A percentile compares a stretch with the other conserved stretches of the same genome.
Evolutionary conservation across 2,888 invertebrate species (phyloP).

Genomic region (Congeria kusceri): DNA sequence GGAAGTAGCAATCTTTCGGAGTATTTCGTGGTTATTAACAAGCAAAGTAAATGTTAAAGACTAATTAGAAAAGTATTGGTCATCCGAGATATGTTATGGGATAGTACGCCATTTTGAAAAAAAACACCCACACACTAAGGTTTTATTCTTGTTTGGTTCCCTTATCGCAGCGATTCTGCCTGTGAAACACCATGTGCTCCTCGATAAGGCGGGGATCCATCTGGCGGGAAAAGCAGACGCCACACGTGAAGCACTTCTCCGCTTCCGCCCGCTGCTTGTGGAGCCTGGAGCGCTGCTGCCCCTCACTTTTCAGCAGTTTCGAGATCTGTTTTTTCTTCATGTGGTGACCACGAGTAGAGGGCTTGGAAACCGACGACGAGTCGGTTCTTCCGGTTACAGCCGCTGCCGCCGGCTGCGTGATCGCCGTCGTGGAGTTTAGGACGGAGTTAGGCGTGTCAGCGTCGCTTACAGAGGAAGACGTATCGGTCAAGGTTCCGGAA

Average conservation of each 20-base stretch:
- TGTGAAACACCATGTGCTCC: conserved; percentile 51
- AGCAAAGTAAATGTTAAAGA: too few species aligned
- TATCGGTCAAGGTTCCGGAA: not conserved
- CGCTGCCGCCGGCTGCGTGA: not conserved
- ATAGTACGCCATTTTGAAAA: too few species aligned
- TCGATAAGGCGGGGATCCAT: conserved; percentile 46
- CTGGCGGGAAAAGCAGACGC: conserved; percentile 51
- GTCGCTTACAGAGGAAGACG: not conserved
- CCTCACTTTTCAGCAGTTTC: conserved; percentile 37
- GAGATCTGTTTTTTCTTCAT: conserved; percentile 51
- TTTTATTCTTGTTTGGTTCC: too few species aligned
- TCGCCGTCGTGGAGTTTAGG: not conserved
- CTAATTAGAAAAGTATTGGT: too few species aligned
- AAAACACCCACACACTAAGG: too few species aligned
- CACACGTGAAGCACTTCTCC: conserved; percentile 58
- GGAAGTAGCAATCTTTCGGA: too few species aligned
- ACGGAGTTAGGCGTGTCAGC: not conserved
- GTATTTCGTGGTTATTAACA: too few species aligned
- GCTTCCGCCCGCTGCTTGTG: conserved; percentile 46
- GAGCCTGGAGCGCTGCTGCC: conserved; percentile 29
- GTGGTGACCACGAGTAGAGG: not conserved
- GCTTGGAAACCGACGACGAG: not conserved
- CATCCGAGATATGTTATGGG: too few species aligned
- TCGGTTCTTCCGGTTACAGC: not conserved
- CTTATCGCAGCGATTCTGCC: too few species aligned